phyloP scores from a whole-genome alignment of 92 coral and sea anemone species.

The Meandrina meandrites region DNA sequence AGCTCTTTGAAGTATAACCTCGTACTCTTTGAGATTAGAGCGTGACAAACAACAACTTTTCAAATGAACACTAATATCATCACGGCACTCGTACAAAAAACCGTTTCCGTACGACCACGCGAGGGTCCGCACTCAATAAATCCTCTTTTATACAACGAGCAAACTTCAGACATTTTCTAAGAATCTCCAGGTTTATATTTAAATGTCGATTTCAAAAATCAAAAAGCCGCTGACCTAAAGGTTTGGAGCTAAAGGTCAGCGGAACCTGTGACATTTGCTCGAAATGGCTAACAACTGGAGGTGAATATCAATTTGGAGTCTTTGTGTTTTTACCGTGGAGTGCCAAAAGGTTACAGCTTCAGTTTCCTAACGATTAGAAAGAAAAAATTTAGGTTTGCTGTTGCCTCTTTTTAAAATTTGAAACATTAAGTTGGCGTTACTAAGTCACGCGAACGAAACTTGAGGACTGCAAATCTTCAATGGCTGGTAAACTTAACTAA shows the following conservation, averaged over 20 bases:
- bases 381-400: too few relatives aligned
- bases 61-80: conserved; percentile 42
- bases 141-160: background rate
- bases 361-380: too few relatives aligned
- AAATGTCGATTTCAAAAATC: too few relatives aligned
- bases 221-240: background rate
- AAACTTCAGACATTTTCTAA: conserved; percentile 2
- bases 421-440: conserved; percentile 4
- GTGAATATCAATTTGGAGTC: background rate
- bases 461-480: background rate
- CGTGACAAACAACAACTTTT: conserved; percentile 44
- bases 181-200: too few relatives aligned
- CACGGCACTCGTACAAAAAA: conserved; percentile 37
- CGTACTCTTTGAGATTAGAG: conserved; percentile 32
- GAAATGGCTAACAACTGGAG: too few relatives aligned
- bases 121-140: conserved; percentile 29
- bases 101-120: conserved; percentile 33
- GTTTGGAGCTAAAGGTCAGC: background rate
- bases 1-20: conserved; percentile 56
- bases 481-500: background rate
- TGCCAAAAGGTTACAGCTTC: too few relatives aligned
- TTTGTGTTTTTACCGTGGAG: too few relatives aligned
- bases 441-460: background rate
- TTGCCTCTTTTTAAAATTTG: too few relatives aligned
- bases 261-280: background rate